Evolutionary conservation across 1,140 invertebrate species (phyloP), one percentile per base, ranked within the genome.

Genomic region (Palaemon carinicauda): DNA sequence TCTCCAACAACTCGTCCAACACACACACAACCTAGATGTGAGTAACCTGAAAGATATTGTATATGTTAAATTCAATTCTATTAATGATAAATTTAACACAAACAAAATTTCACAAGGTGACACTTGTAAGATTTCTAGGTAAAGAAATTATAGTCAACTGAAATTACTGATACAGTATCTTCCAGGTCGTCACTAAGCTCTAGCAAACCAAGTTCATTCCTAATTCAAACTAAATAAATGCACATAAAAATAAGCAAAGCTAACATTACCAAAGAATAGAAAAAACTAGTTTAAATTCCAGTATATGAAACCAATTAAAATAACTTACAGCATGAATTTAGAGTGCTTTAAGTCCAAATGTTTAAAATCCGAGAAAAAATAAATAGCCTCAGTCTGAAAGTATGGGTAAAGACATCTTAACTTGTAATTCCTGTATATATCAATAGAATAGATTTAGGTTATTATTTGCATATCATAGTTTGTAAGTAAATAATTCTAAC

Each of bases 1-100:
- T 4, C 95, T 92, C 89, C 96, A 94, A 74, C 96, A 94, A 1
- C 94, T 92, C 78, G 96, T 69, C 71, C 80, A 87, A 69, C 73
- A 75, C 75, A 69, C 52, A 82, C 53, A 88, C 54, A 77, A 79
- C 60, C 79, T 54, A 80, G 41, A 41, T 12, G 41, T 29, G 69
- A 84, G 91, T 91, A 90, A 92, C 91, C 92, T 92, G 91, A 88
- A 88, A 88, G 85, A 82, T 85, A 89, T 53, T 50, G 53, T 86
- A 80, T 56, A 74, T 71, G 53, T 51, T 73, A 17, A 87, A 51
- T 78, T 87, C 78, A 87, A 87, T 27, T 54, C 9, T 65, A 71
- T 21, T 41, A 19, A 31, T 77, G 33, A 21, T 24, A 27, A 77
- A 52, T 15, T 53, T 65, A 15, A 65, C n/a, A 90, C 17, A 50